These are phyloP conservation scores for Spodoptera frugiperda DNA, from an alignment of 1,140 invertebrate genomes.

Conservation along the genomic window DNA sequence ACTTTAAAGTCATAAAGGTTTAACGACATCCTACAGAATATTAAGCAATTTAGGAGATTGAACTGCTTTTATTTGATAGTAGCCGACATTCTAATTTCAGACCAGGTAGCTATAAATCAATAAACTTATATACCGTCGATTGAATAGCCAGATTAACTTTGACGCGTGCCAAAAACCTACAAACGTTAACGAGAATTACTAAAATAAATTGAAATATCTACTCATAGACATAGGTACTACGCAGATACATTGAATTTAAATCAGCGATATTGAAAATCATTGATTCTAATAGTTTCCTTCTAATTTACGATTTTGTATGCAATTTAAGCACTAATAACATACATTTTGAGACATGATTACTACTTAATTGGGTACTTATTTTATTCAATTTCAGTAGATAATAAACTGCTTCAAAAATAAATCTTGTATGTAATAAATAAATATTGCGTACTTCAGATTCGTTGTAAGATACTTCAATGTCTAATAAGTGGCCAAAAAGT, in stretches of 20 bases:
- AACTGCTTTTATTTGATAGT: neutral
- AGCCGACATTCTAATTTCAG: neutral
- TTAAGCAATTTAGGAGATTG: slow-evolving; percentile 2
- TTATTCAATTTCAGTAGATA: too few relatives aligned
- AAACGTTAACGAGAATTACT: neutral
- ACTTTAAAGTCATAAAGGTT: too few relatives aligned
- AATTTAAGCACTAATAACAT: neutral
- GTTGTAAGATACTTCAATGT: too few relatives aligned
- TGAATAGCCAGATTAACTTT: slow-evolving; percentile 2
- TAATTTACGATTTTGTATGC: neutral
- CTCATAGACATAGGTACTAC: neutral
- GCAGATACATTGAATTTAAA: neutral
- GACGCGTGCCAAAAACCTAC: slow-evolving; percentile 28
- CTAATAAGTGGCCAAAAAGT: too few relatives aligned
- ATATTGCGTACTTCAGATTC: too few relatives aligned
- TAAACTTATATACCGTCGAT: neutral
- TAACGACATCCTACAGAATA: neutral
- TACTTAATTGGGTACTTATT: too few relatives aligned
- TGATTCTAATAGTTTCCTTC: neutral
- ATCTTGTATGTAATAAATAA: too few relatives aligned
- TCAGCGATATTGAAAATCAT: neutral
- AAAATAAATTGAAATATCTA: neutral
- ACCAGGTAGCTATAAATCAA: slow-evolving; percentile 9
- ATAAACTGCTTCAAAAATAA: too few relatives aligned
- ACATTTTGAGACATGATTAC: too few relatives aligned